These are phyloP conservation scores for Ochlodes sylvanus DNA, from an alignment of 2,888 invertebrate species.

Conservation along the genomic window DNA sequence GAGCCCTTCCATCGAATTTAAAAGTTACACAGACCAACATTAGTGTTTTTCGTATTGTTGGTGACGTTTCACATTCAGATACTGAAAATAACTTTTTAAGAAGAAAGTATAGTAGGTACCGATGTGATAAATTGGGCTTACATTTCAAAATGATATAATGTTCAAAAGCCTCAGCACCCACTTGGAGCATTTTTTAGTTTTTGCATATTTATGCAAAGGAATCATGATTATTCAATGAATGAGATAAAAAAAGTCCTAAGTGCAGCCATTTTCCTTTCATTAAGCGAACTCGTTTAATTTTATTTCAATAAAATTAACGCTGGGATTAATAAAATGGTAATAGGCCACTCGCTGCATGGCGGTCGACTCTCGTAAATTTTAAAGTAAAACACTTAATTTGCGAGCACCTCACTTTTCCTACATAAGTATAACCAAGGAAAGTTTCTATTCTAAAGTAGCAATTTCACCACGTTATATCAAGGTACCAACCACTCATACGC, in stretches of 20 bases:
- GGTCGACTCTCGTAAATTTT: conserved; percentile 12
- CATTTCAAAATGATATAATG: too few relatives aligned
- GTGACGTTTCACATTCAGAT: too few relatives aligned
- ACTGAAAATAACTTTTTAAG: too few relatives aligned
- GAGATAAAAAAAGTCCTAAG: conserved; percentile 40
- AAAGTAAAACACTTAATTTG: conserved; percentile 14
- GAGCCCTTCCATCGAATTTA: too few relatives aligned
- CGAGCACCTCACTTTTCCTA: background rate
- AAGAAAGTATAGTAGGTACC: too few relatives aligned
- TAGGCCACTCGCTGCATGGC: conserved; percentile 46
- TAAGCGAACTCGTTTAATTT: conserved; percentile 54
- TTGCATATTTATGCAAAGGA: conserved; percentile 1
- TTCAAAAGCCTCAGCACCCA: background rate
- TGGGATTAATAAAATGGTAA: conserved; percentile 74
- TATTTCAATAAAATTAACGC: conserved; percentile 69
- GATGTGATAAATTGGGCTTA: too few relatives aligned
- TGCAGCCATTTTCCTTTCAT: conserved; percentile 47
- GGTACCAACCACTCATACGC: too few relatives aligned
- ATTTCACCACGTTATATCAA: too few relatives aligned
- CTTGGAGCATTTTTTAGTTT: background rate
- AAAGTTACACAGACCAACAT: too few relatives aligned
- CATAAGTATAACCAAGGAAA: too few relatives aligned
- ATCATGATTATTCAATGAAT: conserved; percentile 41
- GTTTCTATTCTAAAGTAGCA: too few relatives aligned
- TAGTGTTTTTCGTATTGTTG: too few relatives aligned